These are phyloP conservation scores for Yasuhikotakia modesta DNA, from an alignment of 2,797 vertebrate species.

Conservation along the genomic window DNA sequence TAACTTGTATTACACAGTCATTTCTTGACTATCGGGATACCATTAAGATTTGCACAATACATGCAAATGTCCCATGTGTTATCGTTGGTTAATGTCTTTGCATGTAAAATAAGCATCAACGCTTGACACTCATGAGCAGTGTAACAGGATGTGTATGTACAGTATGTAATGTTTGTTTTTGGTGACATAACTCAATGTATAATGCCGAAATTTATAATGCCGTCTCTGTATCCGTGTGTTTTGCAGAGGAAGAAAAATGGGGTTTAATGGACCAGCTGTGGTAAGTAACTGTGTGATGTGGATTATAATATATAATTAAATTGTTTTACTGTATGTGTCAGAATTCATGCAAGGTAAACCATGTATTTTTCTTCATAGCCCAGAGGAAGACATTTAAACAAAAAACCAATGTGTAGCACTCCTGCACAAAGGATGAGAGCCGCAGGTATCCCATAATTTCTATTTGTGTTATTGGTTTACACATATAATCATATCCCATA, in stretches of 20 bases:
- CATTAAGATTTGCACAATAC: not conserved
- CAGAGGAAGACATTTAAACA: conserved; percentile 67
- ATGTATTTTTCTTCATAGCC: conserved; percentile 63
- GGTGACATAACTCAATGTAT: not conserved
- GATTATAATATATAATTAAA: too few relatives aligned
- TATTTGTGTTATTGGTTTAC: not conserved
- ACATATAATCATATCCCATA: not conserved
- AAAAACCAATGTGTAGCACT: conserved; percentile 81
- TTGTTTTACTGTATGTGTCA: not conserved
- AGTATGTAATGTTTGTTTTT: not conserved
- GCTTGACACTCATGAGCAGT: too few relatives aligned
- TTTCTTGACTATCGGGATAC: too few relatives aligned
- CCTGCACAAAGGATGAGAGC: conserved; percentile 71
- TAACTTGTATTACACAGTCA: too few relatives aligned
- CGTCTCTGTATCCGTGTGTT: conserved; percentile 23
- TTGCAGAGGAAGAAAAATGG: conserved; percentile 72
- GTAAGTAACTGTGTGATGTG: conserved; percentile 62
- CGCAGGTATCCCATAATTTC: conserved; percentile 50
- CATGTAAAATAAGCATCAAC: not conserved
- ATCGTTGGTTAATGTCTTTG: too few relatives aligned
- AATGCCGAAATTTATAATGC: not conserved
- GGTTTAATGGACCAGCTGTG: conserved; percentile 71
- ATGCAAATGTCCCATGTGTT: not conserved
- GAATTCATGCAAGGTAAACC: not conserved
- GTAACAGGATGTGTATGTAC: too few relatives aligned